Percentiles rank a stretch among this genome's conserved stretches.
phyloP scores from a whole-genome alignment of 2,888 invertebrate species.

The Pemphredon lugubris region DNA sequence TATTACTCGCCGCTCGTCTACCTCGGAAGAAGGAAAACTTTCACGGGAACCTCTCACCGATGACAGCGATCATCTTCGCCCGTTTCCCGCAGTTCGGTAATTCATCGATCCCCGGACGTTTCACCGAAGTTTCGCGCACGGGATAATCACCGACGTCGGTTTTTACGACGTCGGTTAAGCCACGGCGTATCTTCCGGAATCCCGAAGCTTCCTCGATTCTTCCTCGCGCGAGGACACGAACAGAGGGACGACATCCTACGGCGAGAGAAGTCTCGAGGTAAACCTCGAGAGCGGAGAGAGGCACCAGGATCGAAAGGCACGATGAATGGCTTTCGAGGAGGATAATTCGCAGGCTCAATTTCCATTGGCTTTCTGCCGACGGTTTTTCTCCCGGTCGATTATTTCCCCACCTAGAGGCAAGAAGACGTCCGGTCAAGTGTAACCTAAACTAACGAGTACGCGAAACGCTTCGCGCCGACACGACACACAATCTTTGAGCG shows the following conservation, averaged over 20 bases:
- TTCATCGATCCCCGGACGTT: background rate
- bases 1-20: too few species aligned
- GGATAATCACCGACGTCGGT: slow-evolving; percentile 37
- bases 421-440: slow-evolving; percentile 70
- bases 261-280: background rate
- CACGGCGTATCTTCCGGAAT: slow-evolving; percentile 14
- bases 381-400: slow-evolving; percentile 76
- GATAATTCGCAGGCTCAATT: slow-evolving; percentile 78
- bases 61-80: slow-evolving; percentile 4
- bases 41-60: background rate
- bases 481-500: slow-evolving; percentile 30
- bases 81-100: background rate
- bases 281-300: background rate
- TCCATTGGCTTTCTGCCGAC: slow-evolving; percentile 81
- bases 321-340: slow-evolving; percentile 21
- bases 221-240: background rate
- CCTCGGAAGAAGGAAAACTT: background rate
- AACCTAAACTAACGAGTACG: slow-evolving; percentile 57
- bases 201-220: background rate
- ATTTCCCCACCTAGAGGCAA: slow-evolving; percentile 68
- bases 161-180: slow-evolving; percentile 24
- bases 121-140: slow-evolving; percentile 9
- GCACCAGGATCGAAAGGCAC: background rate
- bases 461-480: slow-evolving; percentile 36
- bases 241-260: slow-evolving; percentile 9